Evolutionary conservation across 2,888 invertebrate genomes (phyloP).

Genomic region (Hesperia comma): DNA sequence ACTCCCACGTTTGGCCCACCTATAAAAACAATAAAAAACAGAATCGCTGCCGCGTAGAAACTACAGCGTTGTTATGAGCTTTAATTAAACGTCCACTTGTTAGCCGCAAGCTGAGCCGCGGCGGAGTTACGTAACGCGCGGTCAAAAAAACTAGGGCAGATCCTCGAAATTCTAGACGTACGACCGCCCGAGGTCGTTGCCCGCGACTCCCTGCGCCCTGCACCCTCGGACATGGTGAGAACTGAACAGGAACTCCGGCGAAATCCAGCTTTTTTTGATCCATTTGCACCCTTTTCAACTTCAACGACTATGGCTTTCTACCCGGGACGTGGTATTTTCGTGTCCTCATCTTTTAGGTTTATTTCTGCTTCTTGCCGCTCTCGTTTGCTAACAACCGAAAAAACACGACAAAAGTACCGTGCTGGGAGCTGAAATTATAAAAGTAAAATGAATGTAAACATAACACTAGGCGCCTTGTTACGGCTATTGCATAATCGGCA

Average conservation of each 20-base stretch:
- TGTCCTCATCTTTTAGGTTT: conserved; percentile 30
- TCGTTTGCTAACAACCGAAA: conserved; percentile 18
- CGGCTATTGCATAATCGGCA: conserved; percentile 9
- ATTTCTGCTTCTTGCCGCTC: conserved; percentile 17
- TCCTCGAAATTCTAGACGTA: conserved; percentile 75
- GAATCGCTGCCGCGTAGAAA: background rate
- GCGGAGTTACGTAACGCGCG: conserved; percentile 43
- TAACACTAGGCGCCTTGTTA: background rate
- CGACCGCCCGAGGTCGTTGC: conserved; percentile 73
- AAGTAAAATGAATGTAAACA: conserved; percentile 11
- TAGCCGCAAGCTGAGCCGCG: conserved; percentile 13
- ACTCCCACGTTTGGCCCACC: background rate
- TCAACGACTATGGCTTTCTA: conserved; percentile 13
- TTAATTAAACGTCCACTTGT: conserved; percentile 10
- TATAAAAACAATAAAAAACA: background rate
- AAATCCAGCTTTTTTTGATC: conserved; percentile 34
- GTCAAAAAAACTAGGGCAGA: conserved; percentile 65
- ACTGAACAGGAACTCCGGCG: conserved; percentile 1
- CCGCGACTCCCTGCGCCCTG: conserved; percentile 60
- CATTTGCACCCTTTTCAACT: conserved; percentile 26
- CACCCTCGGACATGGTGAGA: conserved; percentile 44
- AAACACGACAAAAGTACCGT: background rate
- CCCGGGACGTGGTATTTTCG: conserved; percentile 27
- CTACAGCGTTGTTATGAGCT: background rate
- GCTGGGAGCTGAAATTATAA: conserved; percentile 1